Evolutionary conservation across 2,797 vertebrate genomes (phyloP), one percentile per base, ranked within the genome.

Genomic region (Notolabrus celidotus): DNA sequence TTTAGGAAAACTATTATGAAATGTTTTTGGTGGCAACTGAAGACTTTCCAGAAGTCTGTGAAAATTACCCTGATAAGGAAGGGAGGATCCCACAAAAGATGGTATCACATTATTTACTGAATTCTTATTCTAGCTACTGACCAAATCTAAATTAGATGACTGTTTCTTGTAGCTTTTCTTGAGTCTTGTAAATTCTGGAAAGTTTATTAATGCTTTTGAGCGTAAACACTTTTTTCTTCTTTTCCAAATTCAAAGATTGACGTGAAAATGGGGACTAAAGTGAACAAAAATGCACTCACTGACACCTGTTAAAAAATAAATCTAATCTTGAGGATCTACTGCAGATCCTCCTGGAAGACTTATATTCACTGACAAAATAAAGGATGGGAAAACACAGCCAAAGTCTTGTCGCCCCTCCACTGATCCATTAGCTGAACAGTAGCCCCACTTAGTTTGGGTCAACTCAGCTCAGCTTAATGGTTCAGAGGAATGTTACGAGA

Each of bases 401-500:
- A 15, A 49, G 39, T 27, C 11, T 29, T 27, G n/a, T 23, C 4
- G 14, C 49, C 8, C 25, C 45, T 45, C 53, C n/a, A 52, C 0
- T 1, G 31, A 65, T 63, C n/a, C 33, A 22, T 20, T 45, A 38
- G 19, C 69, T 74, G 70, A 77, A 76, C 71, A 70, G 67, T 45
- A 45, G 65, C 43, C 19, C 29, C 69, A 67, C 73, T 77, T 72
- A 63, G 53, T 59, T 63, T 63, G 29, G 43, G 43, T 73, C 49
- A 45, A 41, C 23, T 54, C 10, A 3, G 16, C 70, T 75, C 34
- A 14, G 42, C 74, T 60, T 38, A 77, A 80, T 34, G 56, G 14
- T 46, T 29, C 46, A 53, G 50, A 85, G 69, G 73, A 85, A 86
- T 82, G 72, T 58, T 71, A 54, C 61, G 46, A 75, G 76, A 74